Evolutionary conservation across 1,140 invertebrate species (phyloP).

Genomic region (Meloidogyne floridensis): DNA sequence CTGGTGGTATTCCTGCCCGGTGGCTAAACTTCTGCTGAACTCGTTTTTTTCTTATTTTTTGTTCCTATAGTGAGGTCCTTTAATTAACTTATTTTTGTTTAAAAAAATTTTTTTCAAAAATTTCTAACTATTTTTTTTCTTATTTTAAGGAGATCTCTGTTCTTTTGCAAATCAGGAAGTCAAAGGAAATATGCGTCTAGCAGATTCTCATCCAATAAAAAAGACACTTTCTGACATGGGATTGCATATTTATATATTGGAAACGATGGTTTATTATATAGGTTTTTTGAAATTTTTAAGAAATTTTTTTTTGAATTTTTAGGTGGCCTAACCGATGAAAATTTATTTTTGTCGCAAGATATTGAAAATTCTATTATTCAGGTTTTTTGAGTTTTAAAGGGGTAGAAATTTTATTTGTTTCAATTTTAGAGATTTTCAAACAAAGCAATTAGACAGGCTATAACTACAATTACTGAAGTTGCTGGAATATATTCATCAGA

Average conservation of each 20-base stretch:
- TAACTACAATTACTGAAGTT: conserved; percentile 52
- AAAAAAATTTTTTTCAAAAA: neutral
- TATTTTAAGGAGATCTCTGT: conserved; percentile 38
- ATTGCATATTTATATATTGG: conserved; percentile 54
- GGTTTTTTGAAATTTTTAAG: conserved; percentile 4
- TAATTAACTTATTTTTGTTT: no score
- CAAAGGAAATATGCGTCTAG: conserved; percentile 39
- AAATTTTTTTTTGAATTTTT: neutral
- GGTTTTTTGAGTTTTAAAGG: conserved; percentile 6
- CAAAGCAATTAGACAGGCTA: conserved; percentile 47
- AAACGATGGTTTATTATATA: conserved; percentile 59
- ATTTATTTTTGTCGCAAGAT: conserved; percentile 54
- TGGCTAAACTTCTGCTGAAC: no score
- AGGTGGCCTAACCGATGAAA: conserved; percentile 56
- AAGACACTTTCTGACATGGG: conserved; percentile 49
- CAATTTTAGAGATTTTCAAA: conserved; percentile 50
- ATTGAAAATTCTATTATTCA: conserved; percentile 61
- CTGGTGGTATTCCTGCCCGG: no score
- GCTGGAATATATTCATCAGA: conserved; percentile 39
- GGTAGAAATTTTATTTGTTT: neutral
- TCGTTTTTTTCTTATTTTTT: no score
- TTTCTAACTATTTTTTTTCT: conserved; percentile 9
- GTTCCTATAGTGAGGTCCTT: no score
- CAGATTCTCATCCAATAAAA: conserved; percentile 53
- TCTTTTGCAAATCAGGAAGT: conserved; percentile 34